Evolutionary conservation across 2,888 invertebrate genomes (phyloP), one percentile per base, ranked within the genome.

Genomic region (Gasteruption jaculator): DNA sequence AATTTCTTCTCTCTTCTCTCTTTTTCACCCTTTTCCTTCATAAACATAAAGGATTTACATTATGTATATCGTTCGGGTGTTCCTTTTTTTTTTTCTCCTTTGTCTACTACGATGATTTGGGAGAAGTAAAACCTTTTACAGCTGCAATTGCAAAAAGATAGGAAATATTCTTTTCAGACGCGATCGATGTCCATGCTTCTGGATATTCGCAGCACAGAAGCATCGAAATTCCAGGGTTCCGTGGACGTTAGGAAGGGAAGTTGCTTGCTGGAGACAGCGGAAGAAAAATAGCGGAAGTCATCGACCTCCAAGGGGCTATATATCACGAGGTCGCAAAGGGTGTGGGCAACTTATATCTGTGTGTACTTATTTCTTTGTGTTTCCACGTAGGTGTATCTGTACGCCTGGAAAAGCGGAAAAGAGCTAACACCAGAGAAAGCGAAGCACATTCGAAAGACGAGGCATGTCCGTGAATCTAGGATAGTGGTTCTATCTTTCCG

Each of bases 201-300:
- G 52, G 54, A 57, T 56, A 54, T 52, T 46, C 53, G 48, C 48
- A 49, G 10, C 16, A 16, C 5, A 16, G 6, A 61, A 63, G 60
- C 56, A 61, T 41, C 56, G 55, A 54, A 59, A 58, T 52, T 48
- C 42, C 49, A 46, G 50, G 47, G 52, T 37, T 46, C 48, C 44
- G 51, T 53, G 58, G 53, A 58, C 53, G 54, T 57, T 58, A 54
- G 61, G 57, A 63, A 64, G 63, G 63, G 58, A 68, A 65, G 67
- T 68, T 65, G 69, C 65, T 68, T 75, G 75, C 71, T 71, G 71
- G 73, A 74, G 76, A 76, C 75, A 76, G 75, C 70, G 71, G 72
- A 76, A 76, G 76, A 76, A 75, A 76, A 77, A 77, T 76, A 74
- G 75, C 74, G 73, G 73, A 73, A 76, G 75, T 75, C 76, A 74